These are phyloP conservation scores for Pavo muticus DNA, from an alignment of 2,113 vertebrate species.

Conservation along the genomic window DNA sequence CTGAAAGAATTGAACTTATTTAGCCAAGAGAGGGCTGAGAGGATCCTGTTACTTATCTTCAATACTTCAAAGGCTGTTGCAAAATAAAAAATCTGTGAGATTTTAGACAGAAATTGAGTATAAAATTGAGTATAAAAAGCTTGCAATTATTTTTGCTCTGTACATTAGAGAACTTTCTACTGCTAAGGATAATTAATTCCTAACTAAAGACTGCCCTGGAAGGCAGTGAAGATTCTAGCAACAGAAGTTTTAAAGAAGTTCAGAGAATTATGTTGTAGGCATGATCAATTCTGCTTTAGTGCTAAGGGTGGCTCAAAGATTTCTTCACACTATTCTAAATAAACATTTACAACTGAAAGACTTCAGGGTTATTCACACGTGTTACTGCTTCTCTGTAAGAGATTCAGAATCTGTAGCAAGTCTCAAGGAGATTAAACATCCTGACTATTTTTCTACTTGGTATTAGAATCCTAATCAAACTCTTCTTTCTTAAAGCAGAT, in stretches of 20 bases:
- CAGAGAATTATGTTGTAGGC: not conserved
- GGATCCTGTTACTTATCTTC: not conserved
- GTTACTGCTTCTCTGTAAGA: not conserved
- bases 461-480: not conserved
- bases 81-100: not conserved
- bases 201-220: not conserved
- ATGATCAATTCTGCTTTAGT: not conserved
- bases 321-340: not conserved
- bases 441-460: not conserved
- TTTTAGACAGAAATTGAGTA: not conserved
- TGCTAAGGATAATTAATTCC: not conserved
- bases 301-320: not conserved
- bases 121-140: not conserved
- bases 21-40: not conserved
- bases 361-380: not conserved
- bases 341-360: not conserved
- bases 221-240: not conserved
- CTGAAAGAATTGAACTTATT: not conserved
- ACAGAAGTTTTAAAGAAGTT: not conserved
- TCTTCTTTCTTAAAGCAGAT: not conserved
- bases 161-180: not conserved
- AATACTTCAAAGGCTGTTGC: not conserved
- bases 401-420: not conserved
- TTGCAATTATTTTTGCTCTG: not conserved
- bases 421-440: not conserved